Conservation (phyloP, 2,113 vertebrate genomes). For the Sylvietta virens region DNA sequence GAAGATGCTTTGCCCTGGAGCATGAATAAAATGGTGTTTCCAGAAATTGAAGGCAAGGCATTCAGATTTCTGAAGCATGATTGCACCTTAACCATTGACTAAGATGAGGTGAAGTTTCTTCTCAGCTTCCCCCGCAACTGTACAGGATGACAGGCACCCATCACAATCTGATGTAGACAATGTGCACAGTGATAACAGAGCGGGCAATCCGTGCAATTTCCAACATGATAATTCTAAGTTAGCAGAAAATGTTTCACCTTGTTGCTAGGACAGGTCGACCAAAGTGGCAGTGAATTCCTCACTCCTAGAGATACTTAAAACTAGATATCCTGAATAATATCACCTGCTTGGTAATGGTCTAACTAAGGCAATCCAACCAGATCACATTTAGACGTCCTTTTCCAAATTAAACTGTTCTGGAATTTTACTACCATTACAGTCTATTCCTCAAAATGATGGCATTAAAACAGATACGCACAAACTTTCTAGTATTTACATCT, state of each 20-base stretch:
- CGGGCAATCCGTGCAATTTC: background rate
- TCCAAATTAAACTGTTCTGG: background rate
- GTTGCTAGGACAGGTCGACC: background rate
- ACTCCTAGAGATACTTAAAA: background rate
- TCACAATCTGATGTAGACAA: background rate
- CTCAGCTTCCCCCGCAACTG: background rate
- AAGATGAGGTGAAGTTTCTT: background rate
- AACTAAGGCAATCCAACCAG: background rate
- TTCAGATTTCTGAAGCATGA: background rate
- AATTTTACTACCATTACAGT: background rate
- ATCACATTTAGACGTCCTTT: background rate
- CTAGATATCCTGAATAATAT: background rate
- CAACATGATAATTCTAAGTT: background rate
- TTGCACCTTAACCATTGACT: background rate
- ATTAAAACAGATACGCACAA: background rate
- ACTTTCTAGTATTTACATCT: background rate
- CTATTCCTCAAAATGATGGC: background rate
- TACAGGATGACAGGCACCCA: background rate
- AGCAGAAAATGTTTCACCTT: background rate
- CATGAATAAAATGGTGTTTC: background rate
- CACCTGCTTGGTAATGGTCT: background rate
- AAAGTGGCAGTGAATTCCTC: background rate
- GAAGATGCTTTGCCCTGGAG: background rate
- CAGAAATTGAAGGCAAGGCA: background rate
- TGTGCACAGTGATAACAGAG: background rate